These are phyloP conservation scores for Penaeus indicus DNA, from an alignment of 1,140 invertebrate species.

Conservation along the genomic window DNA sequence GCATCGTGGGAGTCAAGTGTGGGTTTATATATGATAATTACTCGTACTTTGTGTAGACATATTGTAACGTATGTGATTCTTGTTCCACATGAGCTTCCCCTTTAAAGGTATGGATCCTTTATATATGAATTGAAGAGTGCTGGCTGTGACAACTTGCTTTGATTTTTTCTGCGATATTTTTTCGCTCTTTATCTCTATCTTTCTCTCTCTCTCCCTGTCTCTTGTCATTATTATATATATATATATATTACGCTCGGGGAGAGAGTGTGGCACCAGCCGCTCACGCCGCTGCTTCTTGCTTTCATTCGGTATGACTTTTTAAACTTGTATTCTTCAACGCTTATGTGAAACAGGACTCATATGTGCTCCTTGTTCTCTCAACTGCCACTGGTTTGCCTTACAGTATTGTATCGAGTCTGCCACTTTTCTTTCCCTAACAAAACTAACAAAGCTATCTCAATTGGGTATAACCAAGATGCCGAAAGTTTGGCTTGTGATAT, in stretches of 20 bases:
- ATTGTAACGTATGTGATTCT: slow-evolving; percentile 64
- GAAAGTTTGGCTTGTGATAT: no score
- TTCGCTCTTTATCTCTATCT: slow-evolving; percentile 45
- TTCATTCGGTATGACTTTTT: slow-evolving; percentile 28
- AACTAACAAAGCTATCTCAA: no score
- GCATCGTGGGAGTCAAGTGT: slow-evolving; percentile 20
- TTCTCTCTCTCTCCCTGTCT: slow-evolving; percentile 24
- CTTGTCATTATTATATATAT: not conserved
- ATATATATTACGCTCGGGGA: slow-evolving; percentile 10
- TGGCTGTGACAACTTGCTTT: slow-evolving; percentile 48
- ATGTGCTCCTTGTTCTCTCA: slow-evolving; percentile 51
- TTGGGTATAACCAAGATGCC: no score
- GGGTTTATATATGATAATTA: slow-evolving; percentile 39
- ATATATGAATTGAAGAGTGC: slow-evolving; percentile 38
- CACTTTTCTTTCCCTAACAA: not conserved
- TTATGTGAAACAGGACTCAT: slow-evolving; percentile 65
- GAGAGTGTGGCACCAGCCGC: slow-evolving; percentile 12
- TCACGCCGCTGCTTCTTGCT: slow-evolving; percentile 56
- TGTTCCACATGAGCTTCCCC: slow-evolving; percentile 63
- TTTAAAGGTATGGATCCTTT: slow-evolving; percentile 53
- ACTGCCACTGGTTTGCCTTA: slow-evolving; percentile 62
- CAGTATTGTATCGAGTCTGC: slow-evolving; percentile 39
- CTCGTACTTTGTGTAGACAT: slow-evolving; percentile 47
- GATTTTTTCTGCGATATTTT: slow-evolving; percentile 36
- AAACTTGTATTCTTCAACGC: slow-evolving; percentile 55